A percentile compares a stretch with the other conserved stretches of the same genome.
phyloP scores from a whole-genome alignment of 2,797 vertebrate species.

The Moxostoma hubbsi region DNA sequence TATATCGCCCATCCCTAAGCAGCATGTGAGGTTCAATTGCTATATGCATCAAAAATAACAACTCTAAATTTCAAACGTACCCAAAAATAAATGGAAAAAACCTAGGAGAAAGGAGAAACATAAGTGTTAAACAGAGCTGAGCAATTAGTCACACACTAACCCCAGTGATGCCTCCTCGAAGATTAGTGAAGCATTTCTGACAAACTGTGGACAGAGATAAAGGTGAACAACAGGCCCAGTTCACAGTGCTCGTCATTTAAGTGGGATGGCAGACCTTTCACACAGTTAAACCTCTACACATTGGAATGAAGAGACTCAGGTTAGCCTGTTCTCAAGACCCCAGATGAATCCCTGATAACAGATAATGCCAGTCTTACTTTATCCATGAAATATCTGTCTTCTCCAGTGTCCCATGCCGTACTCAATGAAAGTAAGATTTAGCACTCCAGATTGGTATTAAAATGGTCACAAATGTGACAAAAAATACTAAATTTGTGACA shows the following conservation, averaged over 20 bases:
- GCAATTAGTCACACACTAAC: constrained; percentile 9
- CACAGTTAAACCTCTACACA: constrained; percentile 27
- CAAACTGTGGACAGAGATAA: constrained; percentile 24
- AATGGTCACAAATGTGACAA: neutral
- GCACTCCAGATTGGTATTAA: neutral
- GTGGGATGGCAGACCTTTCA: constrained; percentile 31
- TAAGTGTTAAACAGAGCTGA: neutral
- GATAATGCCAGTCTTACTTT: neutral
- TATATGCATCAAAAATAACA: too few species aligned
- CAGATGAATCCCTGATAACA: constrained; percentile 31
- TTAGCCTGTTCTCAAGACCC: constrained; percentile 38
- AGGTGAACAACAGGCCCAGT: constrained; percentile 10
- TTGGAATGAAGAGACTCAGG: constrained; percentile 21
- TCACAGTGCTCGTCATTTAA: neutral
- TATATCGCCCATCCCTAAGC: too few species aligned
- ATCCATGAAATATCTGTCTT: constrained; percentile 18
- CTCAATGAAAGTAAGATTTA: neutral
- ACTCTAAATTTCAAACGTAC: neutral
- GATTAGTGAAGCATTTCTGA: constrained; percentile 10
- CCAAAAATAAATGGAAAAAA: too few species aligned
- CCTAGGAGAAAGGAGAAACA: neutral
- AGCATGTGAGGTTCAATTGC: too few species aligned
- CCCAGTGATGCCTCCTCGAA: neutral
- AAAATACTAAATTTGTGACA: too few species aligned
- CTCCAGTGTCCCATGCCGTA: neutral